Evolutionary conservation across 2,113 vertebrate species (phyloP), one percentile per base, ranked within the genome.

Genomic region (Upupa epops): DNA sequence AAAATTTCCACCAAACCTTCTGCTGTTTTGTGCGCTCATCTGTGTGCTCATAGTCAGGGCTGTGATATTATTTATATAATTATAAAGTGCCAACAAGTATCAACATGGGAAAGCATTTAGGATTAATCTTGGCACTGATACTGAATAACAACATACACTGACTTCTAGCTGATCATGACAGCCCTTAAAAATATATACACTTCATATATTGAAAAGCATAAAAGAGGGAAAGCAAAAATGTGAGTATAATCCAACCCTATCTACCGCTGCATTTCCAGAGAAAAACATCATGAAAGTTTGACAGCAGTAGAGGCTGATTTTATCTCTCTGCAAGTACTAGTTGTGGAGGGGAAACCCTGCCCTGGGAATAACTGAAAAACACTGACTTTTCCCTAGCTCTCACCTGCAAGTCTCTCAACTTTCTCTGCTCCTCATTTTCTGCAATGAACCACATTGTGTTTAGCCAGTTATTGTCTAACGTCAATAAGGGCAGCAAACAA

Each of bases 1-100:
- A 92, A 40, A 55, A 56, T 40, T 93, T 64, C 75, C 75, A 87
- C 55, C 70, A 94, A 90, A 69, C 49, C 83, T 88, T 86, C 88
- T 85, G 49, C 85, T 89, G 24, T 60, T 85, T 64, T 77, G n/a
- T 83, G 64, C 18, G 11, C 0, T 1, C 31, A 63, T 64, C 75
- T 86, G 54, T 71, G 83, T 20, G n/a, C 56, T 77, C 42, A 45
- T 86, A 71, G 52, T 65, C 58, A 76, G 66, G 20, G 22, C 64
- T 58, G 20, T 0, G 11, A 19, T 54, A 58, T 60, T 83, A 76
- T 83, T 88, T 88, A 26, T 88, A 26, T 56, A 82, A 92, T 87
- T 89, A 61, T 24, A 17, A 92, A 89, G 17, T 51, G 31, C 22
- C 66, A 93, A n/a, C 31, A 73, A 81, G 15, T 42, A 65, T 65